These are phyloP conservation scores for Emydocephalus ijimae DNA, from an alignment of 2,113 vertebrate species.

Conservation along the genomic window DNA sequence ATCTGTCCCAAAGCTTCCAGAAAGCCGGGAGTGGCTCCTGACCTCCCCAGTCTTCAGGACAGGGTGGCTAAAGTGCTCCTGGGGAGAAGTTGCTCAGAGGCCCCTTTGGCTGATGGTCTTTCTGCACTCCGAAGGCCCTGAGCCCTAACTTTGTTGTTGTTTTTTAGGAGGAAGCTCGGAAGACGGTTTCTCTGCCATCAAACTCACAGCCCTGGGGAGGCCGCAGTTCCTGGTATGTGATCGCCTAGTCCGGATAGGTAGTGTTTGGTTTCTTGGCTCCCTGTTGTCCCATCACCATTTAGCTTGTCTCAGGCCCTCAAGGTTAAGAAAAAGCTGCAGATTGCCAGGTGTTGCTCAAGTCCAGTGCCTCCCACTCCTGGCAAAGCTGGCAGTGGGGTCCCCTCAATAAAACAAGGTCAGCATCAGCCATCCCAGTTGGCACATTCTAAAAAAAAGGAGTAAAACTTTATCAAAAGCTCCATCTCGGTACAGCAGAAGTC, in stretches of 20 bases:
- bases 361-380: background rate
- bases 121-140: rapidly evolving
- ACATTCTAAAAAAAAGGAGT: no score
- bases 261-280: background rate
- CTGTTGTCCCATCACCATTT: background rate
- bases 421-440: no score
- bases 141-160: background rate
- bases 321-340: background rate
- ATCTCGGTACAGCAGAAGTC: no score
- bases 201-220: conserved; percentile 85
- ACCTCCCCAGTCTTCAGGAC: background rate
- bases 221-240: conserved; percentile 89
- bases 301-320: background rate
- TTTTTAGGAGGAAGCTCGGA: conserved; percentile 78
- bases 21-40: background rate
- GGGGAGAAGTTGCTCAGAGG: background rate
- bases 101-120: background rate
- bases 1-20: background rate
- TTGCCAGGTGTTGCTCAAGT: background rate
- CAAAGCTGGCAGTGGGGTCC: background rate
- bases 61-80: background rate
- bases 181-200: conserved; percentile 87
- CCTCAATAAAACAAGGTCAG: background rate
- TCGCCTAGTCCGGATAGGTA: no score
- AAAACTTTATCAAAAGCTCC: no score